Conservation (phyloP, 2,888 invertebrate species). For the Dendrolimus pini region DNA sequence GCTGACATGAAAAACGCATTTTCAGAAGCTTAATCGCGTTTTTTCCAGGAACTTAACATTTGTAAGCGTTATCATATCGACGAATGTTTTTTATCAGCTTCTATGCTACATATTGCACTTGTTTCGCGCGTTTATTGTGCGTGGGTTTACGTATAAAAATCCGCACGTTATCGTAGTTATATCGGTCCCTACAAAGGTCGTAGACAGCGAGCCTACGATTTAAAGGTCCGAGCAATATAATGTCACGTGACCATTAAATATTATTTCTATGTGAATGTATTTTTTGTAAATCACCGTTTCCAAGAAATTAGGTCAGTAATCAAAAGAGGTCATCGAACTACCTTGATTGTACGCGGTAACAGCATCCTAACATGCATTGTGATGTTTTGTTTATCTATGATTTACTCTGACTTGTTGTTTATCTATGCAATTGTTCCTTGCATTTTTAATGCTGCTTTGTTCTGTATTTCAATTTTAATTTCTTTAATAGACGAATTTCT, state of each 20-base stretch:
- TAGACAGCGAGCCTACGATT: constrained; percentile 4
- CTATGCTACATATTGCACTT: constrained; percentile 15
- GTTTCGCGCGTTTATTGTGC: constrained; percentile 25
- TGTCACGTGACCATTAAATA: neutral
- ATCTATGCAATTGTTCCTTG: neutral
- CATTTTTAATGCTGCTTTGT: too few relatives aligned
- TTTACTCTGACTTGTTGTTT: neutral
- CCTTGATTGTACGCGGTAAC: neutral
- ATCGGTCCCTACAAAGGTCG: constrained; percentile 1
- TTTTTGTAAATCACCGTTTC: neutral
- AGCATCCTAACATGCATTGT: neutral
- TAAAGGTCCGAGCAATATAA: neutral
- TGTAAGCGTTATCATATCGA: neutral
- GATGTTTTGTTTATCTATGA: neutral
- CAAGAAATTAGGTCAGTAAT: neutral
- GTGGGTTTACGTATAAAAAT: constrained; percentile 16
- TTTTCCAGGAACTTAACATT: neutral
- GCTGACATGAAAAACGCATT: neutral
- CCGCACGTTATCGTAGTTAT: constrained; percentile 13
- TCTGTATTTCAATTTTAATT: too few relatives aligned
- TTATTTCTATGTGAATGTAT: neutral
- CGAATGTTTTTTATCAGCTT: constrained; percentile 27
- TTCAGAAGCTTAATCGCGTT: neutral
- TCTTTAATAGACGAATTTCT: too few relatives aligned
- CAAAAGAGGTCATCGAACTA: neutral